Base-by-base conservation (phyloP, 2,888 invertebrate genomes). In the Mythimna vitellina region DNA sequence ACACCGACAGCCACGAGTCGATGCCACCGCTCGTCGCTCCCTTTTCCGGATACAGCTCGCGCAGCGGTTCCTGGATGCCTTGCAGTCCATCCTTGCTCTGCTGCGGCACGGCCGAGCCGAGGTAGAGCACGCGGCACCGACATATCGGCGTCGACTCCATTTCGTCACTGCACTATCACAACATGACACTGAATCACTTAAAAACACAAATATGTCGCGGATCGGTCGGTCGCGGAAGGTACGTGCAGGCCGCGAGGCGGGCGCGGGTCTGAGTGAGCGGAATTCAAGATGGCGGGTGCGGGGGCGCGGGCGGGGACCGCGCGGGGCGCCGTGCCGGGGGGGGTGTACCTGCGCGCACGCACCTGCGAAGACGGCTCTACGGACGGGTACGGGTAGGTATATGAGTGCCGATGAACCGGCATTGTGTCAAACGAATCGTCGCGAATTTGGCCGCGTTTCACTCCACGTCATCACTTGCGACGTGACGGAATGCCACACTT, bases 61-160 rank as follows among this genome's bases (percentile, higher is more conserved):
- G 97, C 87, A 99, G 95, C 3, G 99, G 99, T 93, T 99, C 99
- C 96, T 99, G 99, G 84, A 99, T 99, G 72, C 99, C 99, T 91
- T 99, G 98, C 64, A 99, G 97, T 65, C 99, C 99, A 91, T 99
- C 99, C 93, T 99, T 99, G 91, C 99, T 99, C 92, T 99, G 98
- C 90, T 99, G 99, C 46, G 99, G 99, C 88, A 99, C 99, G 35
- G 99, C 98, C 87, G 99, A 99, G 86, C 99, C 99, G 88, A 99
- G 97, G 94, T 99, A 99, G 74, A 99, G 97, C 69, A 99, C 99
- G 81, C 99, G 98, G 96, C 99, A 99, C 88, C 99, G 98, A 96
- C 99, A 99, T 90, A 99, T 99, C 92, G 99, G 99, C 89, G 98
- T 99, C 89, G 99, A 98, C 92, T 98, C 98, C 96, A 96, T 96